These are phyloP conservation scores for Yponomeuta plumbellus DNA, from an alignment of 2,888 invertebrate species.

Conservation along the genomic window DNA sequence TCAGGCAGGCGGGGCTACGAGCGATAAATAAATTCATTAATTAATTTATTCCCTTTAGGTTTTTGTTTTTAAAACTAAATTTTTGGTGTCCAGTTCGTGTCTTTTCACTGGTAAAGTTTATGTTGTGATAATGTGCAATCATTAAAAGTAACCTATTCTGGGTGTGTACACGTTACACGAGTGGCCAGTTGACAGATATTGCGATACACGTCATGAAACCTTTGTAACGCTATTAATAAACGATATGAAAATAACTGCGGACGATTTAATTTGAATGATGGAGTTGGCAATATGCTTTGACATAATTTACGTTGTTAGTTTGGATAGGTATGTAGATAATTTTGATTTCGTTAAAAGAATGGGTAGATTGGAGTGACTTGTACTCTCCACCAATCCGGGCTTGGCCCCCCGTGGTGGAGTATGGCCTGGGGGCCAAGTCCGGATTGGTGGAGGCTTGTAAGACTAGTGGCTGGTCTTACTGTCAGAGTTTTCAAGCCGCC, in stretches of 20 bases:
- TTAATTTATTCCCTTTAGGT: too few species aligned
- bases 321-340: neutral
- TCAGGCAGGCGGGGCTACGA: too few species aligned
- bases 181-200: neutral
- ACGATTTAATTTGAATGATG: neutral
- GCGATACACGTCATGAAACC: neutral
- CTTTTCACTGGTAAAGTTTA: neutral
- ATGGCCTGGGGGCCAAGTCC: too few species aligned
- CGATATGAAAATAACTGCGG: neutral
- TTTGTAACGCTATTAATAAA: neutral
- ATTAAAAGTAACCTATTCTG: conserved; percentile 8
- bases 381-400: too few species aligned
- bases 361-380: too few species aligned
- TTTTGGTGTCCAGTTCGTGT: too few species aligned
- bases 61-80: too few species aligned
- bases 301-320: neutral
- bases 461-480: too few species aligned
- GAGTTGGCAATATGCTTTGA: neutral
- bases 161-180: neutral
- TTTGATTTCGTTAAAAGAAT: neutral
- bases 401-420: too few species aligned
- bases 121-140: conserved; percentile 18
- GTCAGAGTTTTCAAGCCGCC: too few species aligned
- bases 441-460: too few species aligned
- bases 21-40: too few species aligned